A percentile compares a stretch with the other conserved stretches of the same genome.
Conservation (phyloP, 2,797 vertebrate genomes). For the Mormyrops boulengeri region DNA sequence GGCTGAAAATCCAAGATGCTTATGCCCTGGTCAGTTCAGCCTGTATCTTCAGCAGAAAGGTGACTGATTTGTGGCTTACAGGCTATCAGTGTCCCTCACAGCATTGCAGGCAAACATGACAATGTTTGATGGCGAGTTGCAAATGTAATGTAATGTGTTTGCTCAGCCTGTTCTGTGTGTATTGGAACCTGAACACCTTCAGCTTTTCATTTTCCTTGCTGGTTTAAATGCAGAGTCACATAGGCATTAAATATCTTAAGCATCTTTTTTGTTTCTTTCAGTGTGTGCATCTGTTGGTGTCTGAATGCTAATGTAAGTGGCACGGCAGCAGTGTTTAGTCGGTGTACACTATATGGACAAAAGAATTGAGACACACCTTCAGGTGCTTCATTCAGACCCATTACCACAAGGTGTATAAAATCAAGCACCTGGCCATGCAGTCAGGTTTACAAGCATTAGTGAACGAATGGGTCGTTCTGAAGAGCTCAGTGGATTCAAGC, state of each 20-base stretch:
- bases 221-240: background rate
- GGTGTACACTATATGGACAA: too few relatives aligned
- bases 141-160: background rate
- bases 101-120: background rate
- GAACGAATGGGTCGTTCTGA: background rate
- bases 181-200: background rate
- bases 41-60: background rate
- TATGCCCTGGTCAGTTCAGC: background rate
- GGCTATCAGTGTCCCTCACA: background rate
- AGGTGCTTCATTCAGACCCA: background rate
- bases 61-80: background rate
- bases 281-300: slow-evolving; percentile 17
- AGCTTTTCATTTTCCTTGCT: background rate
- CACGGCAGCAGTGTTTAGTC: too few relatives aligned
- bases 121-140: background rate
- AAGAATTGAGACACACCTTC: too few relatives aligned
- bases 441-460: background rate
- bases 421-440: background rate
- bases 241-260: background rate
- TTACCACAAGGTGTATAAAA: background rate
- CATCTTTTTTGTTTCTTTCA: slow-evolving; percentile 11
- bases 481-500: background rate
- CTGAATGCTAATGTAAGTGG: background rate
- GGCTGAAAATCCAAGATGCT: background rate
- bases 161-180: background rate